Conservation (phyloP, 2,113 vertebrate species). For the Oncorhynchus clarkii region DNA sequence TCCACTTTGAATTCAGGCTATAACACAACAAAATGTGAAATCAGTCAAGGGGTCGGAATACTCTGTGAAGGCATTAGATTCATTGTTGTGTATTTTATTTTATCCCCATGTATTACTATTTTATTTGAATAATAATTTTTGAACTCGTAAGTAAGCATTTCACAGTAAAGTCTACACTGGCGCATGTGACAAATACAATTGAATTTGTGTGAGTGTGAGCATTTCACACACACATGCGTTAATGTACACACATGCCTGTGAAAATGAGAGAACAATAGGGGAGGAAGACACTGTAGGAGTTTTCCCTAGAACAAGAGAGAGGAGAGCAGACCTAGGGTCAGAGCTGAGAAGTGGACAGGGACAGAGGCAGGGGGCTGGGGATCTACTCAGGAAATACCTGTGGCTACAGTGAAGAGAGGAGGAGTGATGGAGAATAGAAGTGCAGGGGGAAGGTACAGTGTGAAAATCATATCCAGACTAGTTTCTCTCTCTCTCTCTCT, state of each 20-base stretch:
- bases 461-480: neutral
- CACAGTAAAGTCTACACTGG: too few species aligned
- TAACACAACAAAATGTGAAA: too few species aligned
- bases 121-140: too few species aligned
- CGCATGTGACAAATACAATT: too few species aligned
- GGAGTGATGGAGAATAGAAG: neutral
- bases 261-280: neutral
- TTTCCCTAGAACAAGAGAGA: neutral
- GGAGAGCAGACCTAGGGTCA: neutral
- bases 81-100: too few species aligned
- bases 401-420: neutral
- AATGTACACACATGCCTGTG: neutral
- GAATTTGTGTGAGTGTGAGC: neutral
- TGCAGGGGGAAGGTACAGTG: neutral
- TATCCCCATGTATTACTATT: too few species aligned
- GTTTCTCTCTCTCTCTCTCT: neutral
- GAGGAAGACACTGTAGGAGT: neutral
- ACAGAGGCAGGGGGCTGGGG: neutral
- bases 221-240: slow-evolving; percentile 15
- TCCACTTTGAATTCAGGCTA: too few species aligned
- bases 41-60: too few species aligned
- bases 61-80: too few species aligned
- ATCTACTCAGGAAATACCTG: slow-evolving; percentile 5
- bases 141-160: too few species aligned
- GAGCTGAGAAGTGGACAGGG: neutral